These are phyloP conservation scores for Drosophila nasuta DNA, from an alignment of 1,140 invertebrate genomes.

Conservation along the genomic window DNA sequence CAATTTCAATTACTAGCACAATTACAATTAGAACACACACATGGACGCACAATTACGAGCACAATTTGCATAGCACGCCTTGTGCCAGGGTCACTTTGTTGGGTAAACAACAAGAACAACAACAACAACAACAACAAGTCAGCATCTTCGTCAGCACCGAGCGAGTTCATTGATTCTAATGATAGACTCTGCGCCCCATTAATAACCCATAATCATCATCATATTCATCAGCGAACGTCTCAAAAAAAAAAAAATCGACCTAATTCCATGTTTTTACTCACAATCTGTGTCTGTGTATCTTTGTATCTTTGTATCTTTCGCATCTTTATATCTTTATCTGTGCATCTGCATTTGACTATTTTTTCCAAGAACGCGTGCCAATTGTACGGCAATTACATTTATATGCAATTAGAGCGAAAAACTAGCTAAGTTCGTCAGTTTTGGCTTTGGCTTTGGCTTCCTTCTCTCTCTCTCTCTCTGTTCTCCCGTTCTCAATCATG, in stretches of 20 bases:
- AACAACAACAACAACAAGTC: too few species aligned
- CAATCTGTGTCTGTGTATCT: background rate
- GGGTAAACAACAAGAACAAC: background rate
- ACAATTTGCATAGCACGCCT: background rate
- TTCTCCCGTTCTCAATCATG: too few species aligned
- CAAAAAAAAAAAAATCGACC: conserved; percentile 10
- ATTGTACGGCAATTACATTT: conserved; percentile 41
- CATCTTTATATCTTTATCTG: background rate
- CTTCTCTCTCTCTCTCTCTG: too few species aligned
- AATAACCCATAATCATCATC: conserved; percentile 13
- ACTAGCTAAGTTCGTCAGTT: background rate
- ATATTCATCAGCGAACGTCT: background rate
- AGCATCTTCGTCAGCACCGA: background rate
- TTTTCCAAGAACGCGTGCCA: conserved; percentile 45
- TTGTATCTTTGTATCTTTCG: conserved; percentile 2
- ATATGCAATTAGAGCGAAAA: conserved; percentile 34
- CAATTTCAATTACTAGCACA: too few species aligned
- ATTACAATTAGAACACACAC: too few species aligned
- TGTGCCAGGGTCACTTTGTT: background rate
- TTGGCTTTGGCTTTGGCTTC: conserved; percentile 9
- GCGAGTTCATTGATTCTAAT: conserved; percentile 11
- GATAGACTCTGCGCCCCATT: conserved; percentile 5
- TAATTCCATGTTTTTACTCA: conserved; percentile 8
- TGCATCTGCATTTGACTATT: conserved; percentile 28
- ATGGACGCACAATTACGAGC: too few species aligned